Evolutionary conservation across 2,797 vertebrate species (phyloP).

Genomic region (Babyrousa celebensis): DNA sequence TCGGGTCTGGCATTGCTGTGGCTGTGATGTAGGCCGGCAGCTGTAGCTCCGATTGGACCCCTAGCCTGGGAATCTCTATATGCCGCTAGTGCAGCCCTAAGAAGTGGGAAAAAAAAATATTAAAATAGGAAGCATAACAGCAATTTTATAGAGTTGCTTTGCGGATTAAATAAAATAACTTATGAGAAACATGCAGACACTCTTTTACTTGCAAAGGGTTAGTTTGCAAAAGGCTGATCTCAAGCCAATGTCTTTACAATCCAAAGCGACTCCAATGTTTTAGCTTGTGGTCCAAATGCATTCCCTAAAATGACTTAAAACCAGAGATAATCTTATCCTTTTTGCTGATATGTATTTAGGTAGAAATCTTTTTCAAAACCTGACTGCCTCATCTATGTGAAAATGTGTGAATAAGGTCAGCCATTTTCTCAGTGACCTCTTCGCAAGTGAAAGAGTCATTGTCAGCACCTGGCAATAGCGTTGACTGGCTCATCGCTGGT

Average conservation of each 20-base stretch:
- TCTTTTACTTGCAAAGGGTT: background rate
- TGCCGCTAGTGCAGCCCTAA: too few species aligned
- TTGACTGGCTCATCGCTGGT: background rate
- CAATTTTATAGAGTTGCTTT: background rate
- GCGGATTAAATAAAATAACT: background rate
- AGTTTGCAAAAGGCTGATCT: background rate
- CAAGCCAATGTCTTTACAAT: background rate
- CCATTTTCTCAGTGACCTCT: background rate
- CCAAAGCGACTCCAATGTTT: conserved; percentile 27
- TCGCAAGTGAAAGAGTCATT: background rate
- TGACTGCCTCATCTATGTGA: background rate
- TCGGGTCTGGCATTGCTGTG: too few species aligned
- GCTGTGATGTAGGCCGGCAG: too few species aligned
- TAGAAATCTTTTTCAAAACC: conserved; percentile 36
- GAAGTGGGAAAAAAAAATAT: background rate
- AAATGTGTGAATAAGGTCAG: background rate
- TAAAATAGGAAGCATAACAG: background rate
- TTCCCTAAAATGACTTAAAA: conserved; percentile 36
- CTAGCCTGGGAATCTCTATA: too few species aligned
- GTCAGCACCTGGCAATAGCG: background rate
- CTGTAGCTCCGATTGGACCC: too few species aligned
- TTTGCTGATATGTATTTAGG: background rate
- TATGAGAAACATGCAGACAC: background rate
- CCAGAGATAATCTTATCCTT: background rate
- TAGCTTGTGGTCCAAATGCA: background rate